Conservation (phyloP, 2,113 vertebrate genomes). For the Xenotilapia longispinis region DNA sequence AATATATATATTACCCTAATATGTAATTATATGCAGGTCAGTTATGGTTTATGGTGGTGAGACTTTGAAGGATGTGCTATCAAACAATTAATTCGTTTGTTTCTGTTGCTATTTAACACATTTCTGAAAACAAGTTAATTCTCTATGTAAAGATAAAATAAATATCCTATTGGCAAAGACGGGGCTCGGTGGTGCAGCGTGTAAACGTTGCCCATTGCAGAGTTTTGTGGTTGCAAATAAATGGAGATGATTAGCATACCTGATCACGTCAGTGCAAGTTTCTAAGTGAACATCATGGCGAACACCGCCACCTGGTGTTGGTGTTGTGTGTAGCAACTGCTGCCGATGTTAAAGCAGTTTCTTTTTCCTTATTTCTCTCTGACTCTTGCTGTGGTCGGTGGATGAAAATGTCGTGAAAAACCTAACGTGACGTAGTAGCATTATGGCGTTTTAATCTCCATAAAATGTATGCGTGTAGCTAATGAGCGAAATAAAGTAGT, state of each 20-base stretch:
- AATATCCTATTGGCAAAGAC: neutral
- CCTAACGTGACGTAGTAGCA: accelerated
- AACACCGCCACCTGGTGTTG: constrained; percentile 41
- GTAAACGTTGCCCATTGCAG: neutral
- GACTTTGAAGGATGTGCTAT: neutral
- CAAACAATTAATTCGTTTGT: neutral
- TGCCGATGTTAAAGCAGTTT: neutral
- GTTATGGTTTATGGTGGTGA: neutral
- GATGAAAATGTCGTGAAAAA: neutral
- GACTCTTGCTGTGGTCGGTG: neutral
- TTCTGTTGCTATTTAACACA: neutral
- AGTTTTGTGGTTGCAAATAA: neutral
- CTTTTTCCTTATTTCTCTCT: neutral
- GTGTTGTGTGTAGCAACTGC: accelerated
- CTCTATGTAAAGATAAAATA: neutral
- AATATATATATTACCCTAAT: neutral
- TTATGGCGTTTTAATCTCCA: neutral
- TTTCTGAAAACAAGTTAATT: accelerated
- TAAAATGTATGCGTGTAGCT: neutral
- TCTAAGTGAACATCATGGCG: neutral
- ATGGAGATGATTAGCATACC: neutral
- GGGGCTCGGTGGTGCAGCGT: accelerated
- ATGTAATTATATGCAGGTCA: neutral
- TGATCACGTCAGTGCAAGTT: neutral
- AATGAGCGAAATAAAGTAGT: neutral